A percentile compares a stretch with the other conserved stretches of the same genome.
Evolutionary conservation across 1,140 invertebrate species (phyloP).

Genomic region (Sipha flava): DNA sequence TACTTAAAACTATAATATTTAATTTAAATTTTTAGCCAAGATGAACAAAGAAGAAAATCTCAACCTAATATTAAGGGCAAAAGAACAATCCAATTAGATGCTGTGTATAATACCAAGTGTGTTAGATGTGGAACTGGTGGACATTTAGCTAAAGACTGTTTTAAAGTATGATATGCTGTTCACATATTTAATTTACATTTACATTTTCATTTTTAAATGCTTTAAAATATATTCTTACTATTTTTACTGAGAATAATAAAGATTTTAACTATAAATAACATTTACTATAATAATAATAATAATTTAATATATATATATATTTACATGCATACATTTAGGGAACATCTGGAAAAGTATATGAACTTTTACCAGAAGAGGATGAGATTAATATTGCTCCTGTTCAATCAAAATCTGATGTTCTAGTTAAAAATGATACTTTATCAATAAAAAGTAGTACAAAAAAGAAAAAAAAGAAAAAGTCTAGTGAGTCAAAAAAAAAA

Average conservation of each 20-base stretch:
- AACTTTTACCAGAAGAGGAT: conserved; percentile 44
- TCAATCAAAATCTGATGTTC: background rate
- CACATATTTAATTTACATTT: background rate
- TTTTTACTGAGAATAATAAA: too few species aligned
- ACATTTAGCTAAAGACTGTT: conserved; percentile 46
- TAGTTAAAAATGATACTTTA: background rate
- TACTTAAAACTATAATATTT: too few species aligned
- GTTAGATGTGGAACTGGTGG: conserved; percentile 45
- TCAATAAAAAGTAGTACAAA: background rate
- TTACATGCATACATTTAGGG: too few species aligned
- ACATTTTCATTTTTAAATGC: background rate
- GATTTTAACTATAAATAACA: background rate
- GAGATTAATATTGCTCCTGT: conserved; percentile 25
- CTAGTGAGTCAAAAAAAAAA: conserved; percentile 32
- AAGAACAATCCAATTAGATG: conserved; percentile 44
- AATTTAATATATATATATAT: too few species aligned
- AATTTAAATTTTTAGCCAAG: conserved; percentile 36
- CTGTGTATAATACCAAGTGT: conserved; percentile 46
- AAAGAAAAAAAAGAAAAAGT: conserved; percentile 28
- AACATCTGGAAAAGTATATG: conserved; percentile 45
- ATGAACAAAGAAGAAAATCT: conserved; percentile 43
- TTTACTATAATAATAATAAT: conserved; percentile 17
- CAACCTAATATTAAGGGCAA: conserved; percentile 36
- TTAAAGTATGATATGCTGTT: conserved; percentile 37
- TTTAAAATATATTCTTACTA: too few species aligned